Conservation (phyloP, 2,888 invertebrate genomes). For the Arrhopalites spinosus region DNA sequence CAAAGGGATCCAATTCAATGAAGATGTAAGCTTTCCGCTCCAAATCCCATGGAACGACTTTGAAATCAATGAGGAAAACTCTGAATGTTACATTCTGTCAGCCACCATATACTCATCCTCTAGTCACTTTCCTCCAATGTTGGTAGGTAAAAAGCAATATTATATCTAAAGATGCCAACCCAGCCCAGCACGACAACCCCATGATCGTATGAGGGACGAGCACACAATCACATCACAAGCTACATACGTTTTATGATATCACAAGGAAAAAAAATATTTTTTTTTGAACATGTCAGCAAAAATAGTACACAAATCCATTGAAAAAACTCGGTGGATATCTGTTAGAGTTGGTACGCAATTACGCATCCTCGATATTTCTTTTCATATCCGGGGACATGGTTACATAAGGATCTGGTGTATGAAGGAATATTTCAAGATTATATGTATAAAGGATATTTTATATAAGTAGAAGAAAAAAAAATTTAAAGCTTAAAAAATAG, state of each 20-base stretch:
- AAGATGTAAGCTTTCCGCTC: constrained; percentile 29
- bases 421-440: too few relatives aligned
- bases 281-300: constrained; percentile 13
- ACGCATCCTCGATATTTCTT: neutral
- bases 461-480: neutral
- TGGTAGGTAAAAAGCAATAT: too few relatives aligned
- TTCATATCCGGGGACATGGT: too few relatives aligned
- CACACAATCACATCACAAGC: too few relatives aligned
- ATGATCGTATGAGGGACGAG: neutral
- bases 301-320: constrained; percentile 1
- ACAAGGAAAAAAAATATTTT: neutral
- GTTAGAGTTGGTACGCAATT: too few relatives aligned
- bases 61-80: constrained; percentile 32
- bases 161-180: neutral
- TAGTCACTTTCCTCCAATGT: neutral
- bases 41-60: constrained; percentile 26
- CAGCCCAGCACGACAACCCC: neutral
- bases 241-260: neutral
- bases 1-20: constrained; percentile 24
- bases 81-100: constrained; percentile 6
- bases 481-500: neutral
- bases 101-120: neutral
- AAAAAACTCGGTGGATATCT: constrained; percentile 1
- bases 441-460: too few relatives aligned
- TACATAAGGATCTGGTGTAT: too few relatives aligned